phyloP scores from a whole-genome alignment of 2,797 vertebrate genomes.

The Acanthurus tractus region DNA sequence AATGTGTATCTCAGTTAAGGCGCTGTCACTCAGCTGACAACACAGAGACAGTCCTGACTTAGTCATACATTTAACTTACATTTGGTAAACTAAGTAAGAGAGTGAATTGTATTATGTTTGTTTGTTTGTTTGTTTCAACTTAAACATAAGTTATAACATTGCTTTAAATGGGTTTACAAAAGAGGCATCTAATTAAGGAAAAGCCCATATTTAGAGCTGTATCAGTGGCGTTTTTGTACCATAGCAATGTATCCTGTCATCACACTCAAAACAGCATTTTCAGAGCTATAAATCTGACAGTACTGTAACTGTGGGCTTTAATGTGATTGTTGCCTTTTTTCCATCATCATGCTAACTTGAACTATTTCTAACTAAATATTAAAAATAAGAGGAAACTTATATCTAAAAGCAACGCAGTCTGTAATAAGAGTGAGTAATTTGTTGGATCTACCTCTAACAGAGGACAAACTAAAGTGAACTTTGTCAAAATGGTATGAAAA shows the following conservation, averaged over 20 bases:
- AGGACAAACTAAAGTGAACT: background rate
- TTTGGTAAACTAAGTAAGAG: background rate
- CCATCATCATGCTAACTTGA: too few relatives aligned
- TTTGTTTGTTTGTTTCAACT: background rate
- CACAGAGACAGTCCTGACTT: too few relatives aligned
- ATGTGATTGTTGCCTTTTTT: background rate
- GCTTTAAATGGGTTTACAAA: background rate
- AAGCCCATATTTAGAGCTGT: background rate
- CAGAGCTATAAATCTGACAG: constrained; percentile 10
- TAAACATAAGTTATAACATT: background rate
- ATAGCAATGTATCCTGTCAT: background rate
- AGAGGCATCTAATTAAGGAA: background rate
- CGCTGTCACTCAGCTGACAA: background rate
- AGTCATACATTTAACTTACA: too few relatives aligned
- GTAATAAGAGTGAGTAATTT: too few relatives aligned
- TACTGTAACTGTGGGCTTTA: background rate
- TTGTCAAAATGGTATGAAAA: background rate
- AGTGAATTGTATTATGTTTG: background rate
- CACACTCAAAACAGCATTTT: background rate
- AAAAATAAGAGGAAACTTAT: too few relatives aligned
- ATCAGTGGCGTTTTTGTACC: background rate
- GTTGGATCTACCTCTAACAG: too few relatives aligned
- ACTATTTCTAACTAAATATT: too few relatives aligned
- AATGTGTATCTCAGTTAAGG: background rate
- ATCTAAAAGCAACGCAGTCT: too few relatives aligned